Base-by-base conservation (phyloP, 1,140 invertebrate species). In the Sarcophaga peregrina region DNA sequence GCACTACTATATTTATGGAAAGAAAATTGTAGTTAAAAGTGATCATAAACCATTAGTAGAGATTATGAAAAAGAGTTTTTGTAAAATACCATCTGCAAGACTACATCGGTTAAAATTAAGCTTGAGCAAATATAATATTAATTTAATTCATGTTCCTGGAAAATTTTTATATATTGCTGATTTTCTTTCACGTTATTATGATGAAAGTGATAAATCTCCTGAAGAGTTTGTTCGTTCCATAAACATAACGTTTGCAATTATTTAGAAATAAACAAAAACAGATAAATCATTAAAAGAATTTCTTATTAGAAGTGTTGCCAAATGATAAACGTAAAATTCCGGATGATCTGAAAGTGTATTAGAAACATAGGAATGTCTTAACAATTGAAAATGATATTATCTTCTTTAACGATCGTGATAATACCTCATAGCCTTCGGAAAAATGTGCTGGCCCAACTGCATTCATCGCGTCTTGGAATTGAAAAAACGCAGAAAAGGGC, bases 111-210 rank as follows among this genome's bases (percentile, higher is more conserved):
- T n/a, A n/a, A n/a, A n/a, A n/a, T n/a, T n/a, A n/a, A n/a, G n/a
- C n/a, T n/a, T n/a, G n/a, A n/a, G n/a, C n/a, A n/a, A n/a, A n/a
- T n/a, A n/a, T n/a, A n/a, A n/a, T n/a, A n/a, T n/a, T n/a, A n/a
- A n/a, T n/a, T n/a, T n/a, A n/a, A n/a, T n/a, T n/a, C n/a, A n/a
- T n/a, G n/a, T n/a, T n/a, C n/a, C n/a, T n/a, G n/a, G n/a, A n/a
- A n/a, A n/a, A n/a, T n/a, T n/a, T n/a, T n/a, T n/a, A n/a, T n/a
- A n/a, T n/a, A n/a, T n/a, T n/a, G n/a, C n/a, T n/a, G n/a, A n/a
- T n/a, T n/a, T n/a, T n/a, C n/a, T n/a, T n/a, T 84, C 89, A 84
- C 47, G 90, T 86, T 73, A 82, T 74, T 72, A 68, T 17, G 62
- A 76, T 82, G 1, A 72, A 72, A 72, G n/a, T 17, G 68, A 72